These are phyloP conservation scores for Epinotia brunnichana DNA, from an alignment of 2,888 invertebrate genomes.

Conservation along the genomic window DNA sequence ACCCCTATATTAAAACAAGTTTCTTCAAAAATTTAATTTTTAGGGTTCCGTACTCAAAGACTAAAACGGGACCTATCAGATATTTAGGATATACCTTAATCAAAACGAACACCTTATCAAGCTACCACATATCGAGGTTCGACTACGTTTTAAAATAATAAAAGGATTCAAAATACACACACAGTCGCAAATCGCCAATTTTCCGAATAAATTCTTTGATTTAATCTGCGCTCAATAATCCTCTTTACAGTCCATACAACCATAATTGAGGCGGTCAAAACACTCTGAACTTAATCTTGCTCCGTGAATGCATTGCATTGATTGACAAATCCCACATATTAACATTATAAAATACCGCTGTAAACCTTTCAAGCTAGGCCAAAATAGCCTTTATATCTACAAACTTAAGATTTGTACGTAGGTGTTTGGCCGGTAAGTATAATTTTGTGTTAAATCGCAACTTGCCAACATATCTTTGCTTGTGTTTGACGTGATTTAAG, in stretches of 20 bases:
- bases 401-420: not conserved
- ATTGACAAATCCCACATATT: conserved; percentile 70
- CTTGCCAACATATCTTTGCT: not conserved
- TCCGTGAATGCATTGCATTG: conserved; percentile 60
- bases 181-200: conserved; percentile 38
- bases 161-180: not conserved
- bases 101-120: no score
- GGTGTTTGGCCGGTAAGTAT: not conserved
- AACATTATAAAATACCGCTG: not conserved
- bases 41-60: no score
- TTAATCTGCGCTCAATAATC: conserved; percentile 56
- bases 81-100: no score
- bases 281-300: conserved; percentile 56
- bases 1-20: no score
- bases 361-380: not conserved
- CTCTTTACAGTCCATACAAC: conserved; percentile 60
- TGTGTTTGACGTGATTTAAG: not conserved
- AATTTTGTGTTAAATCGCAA: conserved; percentile 1
- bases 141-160: no score
- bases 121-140: no score
- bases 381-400: conserved; percentile 5
- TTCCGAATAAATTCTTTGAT: conserved; percentile 34
- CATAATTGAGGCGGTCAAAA: conserved; percentile 71
- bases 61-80: no score
- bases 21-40: no score